Conservation (phyloP, 1,140 invertebrate genomes). For the Drosophila mayri region DNA sequence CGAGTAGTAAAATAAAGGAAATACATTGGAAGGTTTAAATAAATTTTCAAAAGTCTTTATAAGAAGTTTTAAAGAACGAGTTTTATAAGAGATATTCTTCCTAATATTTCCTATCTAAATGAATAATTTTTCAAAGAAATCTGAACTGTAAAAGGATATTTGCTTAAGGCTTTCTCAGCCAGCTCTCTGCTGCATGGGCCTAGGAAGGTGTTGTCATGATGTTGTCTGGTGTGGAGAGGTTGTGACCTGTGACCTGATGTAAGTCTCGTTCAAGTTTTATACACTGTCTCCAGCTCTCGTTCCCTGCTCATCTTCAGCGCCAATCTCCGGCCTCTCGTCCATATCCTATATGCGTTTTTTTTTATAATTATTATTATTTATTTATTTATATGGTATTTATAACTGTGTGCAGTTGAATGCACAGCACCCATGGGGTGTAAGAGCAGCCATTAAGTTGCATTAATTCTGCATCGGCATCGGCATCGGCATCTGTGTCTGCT, state of each 20-base stretch:
- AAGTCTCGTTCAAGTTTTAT: slow-evolving; percentile 48
- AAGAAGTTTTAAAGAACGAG: neutral
- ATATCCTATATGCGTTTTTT: slow-evolving; percentile 34
- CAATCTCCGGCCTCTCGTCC: slow-evolving; percentile 34
- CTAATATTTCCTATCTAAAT: neutral
- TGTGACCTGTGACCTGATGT: slow-evolving; percentile 27
- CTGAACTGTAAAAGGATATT: neutral
- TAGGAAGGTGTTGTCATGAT: slow-evolving; percentile 16
- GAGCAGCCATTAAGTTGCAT: slow-evolving; percentile 68
- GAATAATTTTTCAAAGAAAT: neutral
- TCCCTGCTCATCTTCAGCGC: slow-evolving; percentile 21
- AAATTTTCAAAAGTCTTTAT: neutral
- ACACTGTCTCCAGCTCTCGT: slow-evolving; percentile 40
- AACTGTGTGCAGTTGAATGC: slow-evolving; percentile 63
- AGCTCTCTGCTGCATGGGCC: slow-evolving; percentile 19
- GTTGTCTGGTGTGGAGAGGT: slow-evolving; percentile 25
- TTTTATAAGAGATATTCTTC: neutral
- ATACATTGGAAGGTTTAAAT: neutral
- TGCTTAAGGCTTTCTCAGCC: slow-evolving; percentile 17
- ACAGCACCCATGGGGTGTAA: slow-evolving; percentile 79
- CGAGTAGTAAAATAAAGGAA: neutral
- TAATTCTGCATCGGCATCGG: slow-evolving; percentile 32
- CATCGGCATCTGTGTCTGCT: slow-evolving; percentile 19
- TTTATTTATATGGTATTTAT: slow-evolving; percentile 48
- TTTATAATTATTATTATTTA: slow-evolving; percentile 27